A percentile compares a stretch with the other conserved stretches of the same genome.
Evolutionary conservation across 2,113 vertebrate genomes (phyloP).

Genomic region (Microtus richardsoni): DNA sequence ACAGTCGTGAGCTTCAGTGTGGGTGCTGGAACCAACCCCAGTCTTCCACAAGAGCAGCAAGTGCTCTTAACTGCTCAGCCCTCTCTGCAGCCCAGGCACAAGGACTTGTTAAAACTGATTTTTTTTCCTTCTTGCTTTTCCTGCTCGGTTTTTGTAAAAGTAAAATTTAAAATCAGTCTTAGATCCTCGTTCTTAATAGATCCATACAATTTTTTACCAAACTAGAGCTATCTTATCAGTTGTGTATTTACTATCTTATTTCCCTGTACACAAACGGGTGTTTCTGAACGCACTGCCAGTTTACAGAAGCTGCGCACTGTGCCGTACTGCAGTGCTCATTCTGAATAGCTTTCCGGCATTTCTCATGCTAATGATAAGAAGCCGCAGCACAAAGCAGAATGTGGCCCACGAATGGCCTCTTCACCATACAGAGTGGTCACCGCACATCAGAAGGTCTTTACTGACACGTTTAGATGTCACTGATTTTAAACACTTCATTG

Average conservation of each 20-base stretch:
- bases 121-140: not conserved
- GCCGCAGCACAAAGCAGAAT: not conserved
- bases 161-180: not conserved
- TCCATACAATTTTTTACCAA: constrained; percentile 32
- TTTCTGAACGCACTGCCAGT: constrained; percentile 3
- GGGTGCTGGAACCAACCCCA: not conserved
- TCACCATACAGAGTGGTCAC: not conserved
- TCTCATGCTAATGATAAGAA: not conserved
- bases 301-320: not conserved
- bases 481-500: not conserved
- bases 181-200: not conserved
- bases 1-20: not conserved
- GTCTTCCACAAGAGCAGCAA: not conserved
- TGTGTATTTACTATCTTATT: constrained; percentile 7
- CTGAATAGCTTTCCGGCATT: constrained; percentile 12
- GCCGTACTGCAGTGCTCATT: not conserved
- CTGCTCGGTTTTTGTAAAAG: not conserved
- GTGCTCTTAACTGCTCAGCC: not conserved
- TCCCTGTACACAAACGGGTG: not conserved
- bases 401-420: not conserved
- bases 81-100: not conserved
- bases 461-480: not conserved
- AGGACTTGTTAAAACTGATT: not conserved
- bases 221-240: not conserved
- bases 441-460: not conserved